Evolutionary conservation across 1,140 invertebrate species (phyloP), one percentile per base, ranked within the genome.

Genomic region (Eumeta japonica): DNA sequence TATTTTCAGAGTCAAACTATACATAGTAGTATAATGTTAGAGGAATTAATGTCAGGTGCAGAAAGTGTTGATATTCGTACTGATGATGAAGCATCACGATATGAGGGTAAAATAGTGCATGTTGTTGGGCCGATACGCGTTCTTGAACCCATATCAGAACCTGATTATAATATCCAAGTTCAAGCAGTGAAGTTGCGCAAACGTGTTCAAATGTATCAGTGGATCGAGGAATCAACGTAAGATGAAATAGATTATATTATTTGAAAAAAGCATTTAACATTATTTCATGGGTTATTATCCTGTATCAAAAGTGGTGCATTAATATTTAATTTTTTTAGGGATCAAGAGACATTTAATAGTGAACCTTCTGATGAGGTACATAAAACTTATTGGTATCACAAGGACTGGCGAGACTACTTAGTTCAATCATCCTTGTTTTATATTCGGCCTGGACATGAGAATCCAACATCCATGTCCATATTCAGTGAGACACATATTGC

Each of bases 151-250:
- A 76, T 94, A 39, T 86, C 84, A 5, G 90, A 93, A 62, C 82
- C 83, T 11, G 83, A 87, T 41, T 91, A 91, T 61, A 85, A 87
- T 35, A 82, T 92, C 28, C 82, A 86, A 50, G 80, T 91, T 3
- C 76, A 82, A 35, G 83, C 87, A 12, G 83, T 89, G 0, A 88
- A 87, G 50, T 59, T 90, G 14, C 84, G 84, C 46, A 80, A 87
- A 30, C 76, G 84, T 43, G 88, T 90, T 1, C 90, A 94, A 65
- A 93, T 94, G 88, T 94, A 87, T 60, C 92, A 94, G 58, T 94
- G 91, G 91, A 80, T 92, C 29, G 90, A 94, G 57, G 87, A 91
- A 51, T 73, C 81, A 14, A 62, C 56, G 70, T 74, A 53, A 60
- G 58, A 10, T 30, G n/a, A n/a, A n/a, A n/a, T n/a, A n/a, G n/a